Evolutionary conservation across 1,140 invertebrate species (phyloP), one percentile per base, ranked within the genome.

Genomic region (Microplitis mediator): DNA sequence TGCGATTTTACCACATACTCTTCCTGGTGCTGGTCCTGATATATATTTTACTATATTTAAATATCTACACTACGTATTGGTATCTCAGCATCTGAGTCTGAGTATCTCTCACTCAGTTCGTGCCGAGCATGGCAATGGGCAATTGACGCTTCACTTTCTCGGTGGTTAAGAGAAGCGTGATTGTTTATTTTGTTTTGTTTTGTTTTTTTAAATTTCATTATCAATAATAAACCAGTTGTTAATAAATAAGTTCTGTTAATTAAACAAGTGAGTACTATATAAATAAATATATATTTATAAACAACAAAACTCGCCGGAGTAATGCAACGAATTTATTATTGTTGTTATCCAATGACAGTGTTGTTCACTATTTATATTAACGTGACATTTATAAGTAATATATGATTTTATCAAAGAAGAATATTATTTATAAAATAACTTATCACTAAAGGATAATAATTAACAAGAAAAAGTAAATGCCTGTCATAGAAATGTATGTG

Each of bases 401-500:
- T 13, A 69, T 36, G 35, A 23, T 45, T 58, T 13, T 16, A 50
- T 54, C n/a, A 65, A 4, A 39, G 36, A n/a, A 39, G 39, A 65
- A 13, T 32, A 11, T 23, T 45, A 35, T 70, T 54, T 39, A 31
- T 4, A 16, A 63, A 63, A 34, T 16, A 63, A 51, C 3, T 54
- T 54, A 14, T 54, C 23, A 23, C 16, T 23, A n/a, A 8, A 23
- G 23, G 35, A 39, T n/a, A 11, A 39, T 52, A n/a, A 23, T 23
- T 23, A 23, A 23, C 23, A 23, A 23, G 23, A 23, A 52, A 66
- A 39, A 50, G 4, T 3, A 54, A 65, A 51, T 62, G 70, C 14
- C 54, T 70, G 23, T 31, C 51, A 66, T 67, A 52, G 58, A 71
- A 72, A 74, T 75, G 74, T 74, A 63, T 65, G 69, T 63, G 72